Evolutionary conservation across 2,113 vertebrate genomes (phyloP), one percentile per base, ranked within the genome.

Genomic region (Scartelaos histophorus): DNA sequence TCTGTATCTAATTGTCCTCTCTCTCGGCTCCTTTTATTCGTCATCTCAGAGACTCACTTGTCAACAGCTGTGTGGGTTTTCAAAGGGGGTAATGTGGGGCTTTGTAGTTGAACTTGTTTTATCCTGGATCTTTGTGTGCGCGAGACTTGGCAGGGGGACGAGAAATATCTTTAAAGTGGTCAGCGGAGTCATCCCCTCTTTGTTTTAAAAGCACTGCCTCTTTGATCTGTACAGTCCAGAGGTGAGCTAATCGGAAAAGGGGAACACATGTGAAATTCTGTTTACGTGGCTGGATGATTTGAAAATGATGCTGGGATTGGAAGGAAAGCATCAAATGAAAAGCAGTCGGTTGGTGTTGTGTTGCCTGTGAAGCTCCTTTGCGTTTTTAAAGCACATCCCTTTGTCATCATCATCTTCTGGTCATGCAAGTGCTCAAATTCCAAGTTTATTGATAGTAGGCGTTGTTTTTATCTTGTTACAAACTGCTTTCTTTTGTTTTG

Each of bases 91-190:
- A 13, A 65, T 69, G 77, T 11, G 25, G 1, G 21, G 83, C 61
- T 86, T 86, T 90, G 83, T 86, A 81, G 71, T 49, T 69, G 70
- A 82, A 84, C 85, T 83, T 84, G 79, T 88, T 86, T 88, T 78
- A 88, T 78, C 80, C 82, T 69, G 88, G 85, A 56, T 75, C 82
- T 83, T 88, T 93, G 87, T 89, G 64, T 85, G 77, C 73, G 25
- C 25, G 70, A 81, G 82, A 84, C 81, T 87, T 89, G 72, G 84
- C 88, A 83, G 56, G 78, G 78, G 87, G 86, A 79, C 71, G 83
- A 82, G 89, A 90, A 85, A 82, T 29, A 29, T 87, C 79, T 69
- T 87, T 92, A 78, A 87, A 90, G 88, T 89, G 88, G 87, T 87
- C 88, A 88, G 22, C 56, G 79, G 71, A 75, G 79, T 74, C 86